Evolutionary conservation across 2,797 vertebrate species (phyloP).

Genomic region (Notolepis coatsorum): DNA sequence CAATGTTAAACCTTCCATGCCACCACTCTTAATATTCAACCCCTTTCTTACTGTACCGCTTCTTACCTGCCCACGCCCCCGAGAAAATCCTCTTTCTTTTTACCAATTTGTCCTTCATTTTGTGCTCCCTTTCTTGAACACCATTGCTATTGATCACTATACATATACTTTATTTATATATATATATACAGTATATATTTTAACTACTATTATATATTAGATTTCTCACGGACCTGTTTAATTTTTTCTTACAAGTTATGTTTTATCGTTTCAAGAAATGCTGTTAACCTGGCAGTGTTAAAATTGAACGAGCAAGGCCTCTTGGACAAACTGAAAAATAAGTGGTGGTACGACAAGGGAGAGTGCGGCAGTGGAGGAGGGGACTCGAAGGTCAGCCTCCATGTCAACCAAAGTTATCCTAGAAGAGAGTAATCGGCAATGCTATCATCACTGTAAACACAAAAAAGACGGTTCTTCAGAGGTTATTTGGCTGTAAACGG

Average conservation of each 20-base stretch:
- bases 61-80: conserved; percentile 89
- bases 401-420: conserved; percentile 92
- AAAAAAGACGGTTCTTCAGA: no score
- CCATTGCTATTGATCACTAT: conserved; percentile 66
- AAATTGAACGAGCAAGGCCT: conserved; percentile 98
- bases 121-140: conserved; percentile 90
- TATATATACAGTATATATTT: conserved; percentile 42
- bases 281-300: conserved; percentile 95
- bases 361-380: conserved; percentile 96
- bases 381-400: conserved; percentile 96
- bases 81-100: conserved; percentile 92
- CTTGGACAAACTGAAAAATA: conserved; percentile 98
- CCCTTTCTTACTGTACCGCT: conserved; percentile 92
- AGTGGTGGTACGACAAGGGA: conserved; percentile 98
- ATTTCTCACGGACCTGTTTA: conserved; percentile 81
- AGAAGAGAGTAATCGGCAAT: conserved; percentile 99
- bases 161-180: conserved; percentile 52
- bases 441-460: conserved; percentile 84
- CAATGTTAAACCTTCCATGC: conserved; percentile 90
- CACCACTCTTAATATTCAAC: conserved; percentile 94
- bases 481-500: no score
- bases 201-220: conserved; percentile 74
- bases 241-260: conserved; percentile 92
- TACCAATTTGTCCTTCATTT: conserved; percentile 97
- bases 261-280: conserved; percentile 98